phyloP scores from a whole-genome alignment of 2,888 invertebrate genomes.

The Cataglyphis livida region DNA sequence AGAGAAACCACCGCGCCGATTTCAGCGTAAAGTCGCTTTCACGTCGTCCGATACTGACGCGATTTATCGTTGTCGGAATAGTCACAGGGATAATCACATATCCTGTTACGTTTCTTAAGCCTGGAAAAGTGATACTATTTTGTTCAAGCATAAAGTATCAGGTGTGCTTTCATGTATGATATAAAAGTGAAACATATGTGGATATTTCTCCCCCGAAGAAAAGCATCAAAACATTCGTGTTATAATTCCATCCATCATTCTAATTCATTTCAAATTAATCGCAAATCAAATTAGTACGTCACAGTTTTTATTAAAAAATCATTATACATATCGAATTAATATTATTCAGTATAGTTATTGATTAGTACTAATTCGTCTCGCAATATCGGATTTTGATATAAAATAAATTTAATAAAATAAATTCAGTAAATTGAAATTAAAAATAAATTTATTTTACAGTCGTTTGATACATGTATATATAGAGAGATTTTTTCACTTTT shows the following conservation, averaged over 20 bases:
- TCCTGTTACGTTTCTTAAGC: conserved; percentile 4
- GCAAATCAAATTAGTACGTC: neutral
- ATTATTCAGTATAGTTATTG: too few relatives aligned
- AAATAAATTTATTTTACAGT: neutral
- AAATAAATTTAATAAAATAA: too few relatives aligned
- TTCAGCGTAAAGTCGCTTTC: conserved; percentile 47
- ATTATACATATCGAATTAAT: too few relatives aligned
- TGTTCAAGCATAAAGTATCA: neutral
- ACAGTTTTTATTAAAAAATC: neutral
- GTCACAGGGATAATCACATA: neutral
- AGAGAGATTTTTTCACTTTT: neutral
- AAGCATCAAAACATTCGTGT: neutral
- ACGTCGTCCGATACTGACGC: conserved; percentile 29
- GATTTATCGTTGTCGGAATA: conserved; percentile 15
- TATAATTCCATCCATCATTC: neutral
- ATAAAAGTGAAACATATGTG: neutral
- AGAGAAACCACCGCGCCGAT: conserved; percentile 48
- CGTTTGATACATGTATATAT: neutral
- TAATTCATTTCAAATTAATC: too few relatives aligned
- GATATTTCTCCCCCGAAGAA: neutral
- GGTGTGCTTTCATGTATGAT: neutral
- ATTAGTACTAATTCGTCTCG: neutral
- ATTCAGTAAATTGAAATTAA: too few relatives aligned
- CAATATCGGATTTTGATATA: neutral
- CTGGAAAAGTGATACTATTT: neutral